phyloP scores from a whole-genome alignment of 1,140 invertebrate genomes.

The Pogonomyrmex californicus region DNA sequence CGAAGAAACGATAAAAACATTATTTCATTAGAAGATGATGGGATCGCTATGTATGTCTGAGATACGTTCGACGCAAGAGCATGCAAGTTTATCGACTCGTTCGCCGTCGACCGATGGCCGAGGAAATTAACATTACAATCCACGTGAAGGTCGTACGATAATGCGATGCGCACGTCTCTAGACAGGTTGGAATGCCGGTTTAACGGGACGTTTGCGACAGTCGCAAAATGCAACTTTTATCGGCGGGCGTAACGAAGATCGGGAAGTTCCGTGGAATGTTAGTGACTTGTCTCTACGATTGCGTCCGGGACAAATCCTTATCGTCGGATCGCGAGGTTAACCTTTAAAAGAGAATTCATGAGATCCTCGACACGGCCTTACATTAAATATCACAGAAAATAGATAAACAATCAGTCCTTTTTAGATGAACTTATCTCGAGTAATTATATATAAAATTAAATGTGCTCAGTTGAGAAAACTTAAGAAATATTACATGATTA shows the following conservation, averaged over 20 bases:
- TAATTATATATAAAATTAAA: not conserved
- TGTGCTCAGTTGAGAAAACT: not conserved
- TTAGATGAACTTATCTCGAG: no score
- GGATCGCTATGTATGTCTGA: not conserved
- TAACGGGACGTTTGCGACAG: constrained; percentile 60
- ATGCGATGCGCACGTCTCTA: constrained; percentile 44
- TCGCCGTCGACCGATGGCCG: not conserved
- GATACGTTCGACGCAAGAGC: not conserved
- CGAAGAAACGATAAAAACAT: not conserved
- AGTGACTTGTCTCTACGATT: constrained; percentile 75
- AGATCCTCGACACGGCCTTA: not conserved
- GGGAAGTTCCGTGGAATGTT: constrained; percentile 72
- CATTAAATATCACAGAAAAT: not conserved
- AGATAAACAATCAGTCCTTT: no score
- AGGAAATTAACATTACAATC: constrained; percentile 54
- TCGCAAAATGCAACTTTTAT: constrained; percentile 59
- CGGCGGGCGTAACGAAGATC: constrained; percentile 61
- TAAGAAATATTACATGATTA: constrained; percentile 17
- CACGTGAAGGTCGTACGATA: constrained; percentile 49
- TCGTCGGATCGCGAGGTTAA: constrained; percentile 83
- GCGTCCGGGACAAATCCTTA: constrained; percentile 77
- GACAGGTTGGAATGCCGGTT: constrained; percentile 56
- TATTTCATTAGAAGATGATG: constrained; percentile 6
- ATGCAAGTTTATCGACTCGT: constrained; percentile 22
- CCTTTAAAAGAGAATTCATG: constrained; percentile 12